A percentile compares a stretch with the other conserved stretches of the same genome.
Conservation (phyloP, 2,797 vertebrate genomes). For the Thaleichthys pacificus region DNA sequence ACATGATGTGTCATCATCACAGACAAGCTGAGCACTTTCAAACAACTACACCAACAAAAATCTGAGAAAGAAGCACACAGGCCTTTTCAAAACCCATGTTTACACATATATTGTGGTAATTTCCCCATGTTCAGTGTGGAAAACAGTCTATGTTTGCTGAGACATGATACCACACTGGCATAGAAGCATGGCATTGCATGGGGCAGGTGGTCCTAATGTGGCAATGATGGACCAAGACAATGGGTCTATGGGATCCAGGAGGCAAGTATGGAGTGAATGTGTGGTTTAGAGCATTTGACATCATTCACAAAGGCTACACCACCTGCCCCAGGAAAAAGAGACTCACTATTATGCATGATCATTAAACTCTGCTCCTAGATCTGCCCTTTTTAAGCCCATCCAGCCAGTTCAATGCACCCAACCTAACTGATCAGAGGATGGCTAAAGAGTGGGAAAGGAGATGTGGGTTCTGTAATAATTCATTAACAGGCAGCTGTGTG, state of each 20-base stretch:
- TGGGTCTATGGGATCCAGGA: conserved; percentile 23
- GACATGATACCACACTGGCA: conserved; percentile 36
- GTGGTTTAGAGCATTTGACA: background rate
- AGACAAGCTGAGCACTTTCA: background rate
- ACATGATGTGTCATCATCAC: background rate
- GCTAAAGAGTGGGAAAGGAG: background rate
- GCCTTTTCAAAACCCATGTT: conserved; percentile 18
- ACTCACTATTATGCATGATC: background rate
- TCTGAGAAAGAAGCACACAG: background rate
- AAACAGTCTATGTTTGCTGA: conserved; percentile 51
- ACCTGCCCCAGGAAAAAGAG: too few relatives aligned
- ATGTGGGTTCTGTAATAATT: background rate
- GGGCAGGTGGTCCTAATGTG: conserved; percentile 63
- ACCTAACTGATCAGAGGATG: background rate
- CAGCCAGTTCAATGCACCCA: background rate
- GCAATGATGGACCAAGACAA: conserved; percentile 33
- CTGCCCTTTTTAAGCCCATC: background rate
- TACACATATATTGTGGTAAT: conserved; percentile 47
- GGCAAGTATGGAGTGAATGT: conserved; percentile 3
- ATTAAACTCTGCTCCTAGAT: background rate
- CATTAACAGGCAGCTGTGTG: background rate
- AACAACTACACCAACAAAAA: background rate
- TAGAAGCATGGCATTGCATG: conserved; percentile 53
- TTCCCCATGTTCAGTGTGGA: conserved; percentile 55
- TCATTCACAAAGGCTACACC: too few relatives aligned